Percentiles rank a stretch among this genome's conserved stretches.
These are phyloP conservation scores for Anseranas semipalmata DNA, from an alignment of 2,113 vertebrate genomes.

Conservation along the genomic window DNA sequence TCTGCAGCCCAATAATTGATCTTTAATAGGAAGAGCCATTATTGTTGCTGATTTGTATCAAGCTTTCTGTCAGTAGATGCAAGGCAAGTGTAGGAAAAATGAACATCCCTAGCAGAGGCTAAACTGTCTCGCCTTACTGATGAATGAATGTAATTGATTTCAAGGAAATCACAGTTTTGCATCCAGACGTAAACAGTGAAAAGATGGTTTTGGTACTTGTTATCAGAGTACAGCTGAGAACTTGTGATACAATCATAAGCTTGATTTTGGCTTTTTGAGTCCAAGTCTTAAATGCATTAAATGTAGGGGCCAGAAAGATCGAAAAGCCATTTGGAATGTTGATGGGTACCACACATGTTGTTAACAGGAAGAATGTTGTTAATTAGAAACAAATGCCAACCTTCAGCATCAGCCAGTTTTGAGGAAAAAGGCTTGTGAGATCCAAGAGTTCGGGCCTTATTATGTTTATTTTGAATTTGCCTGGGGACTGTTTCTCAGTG, in stretches of 20 bases:
- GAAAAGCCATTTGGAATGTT: background rate
- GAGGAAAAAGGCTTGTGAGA: background rate
- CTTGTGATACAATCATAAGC: background rate
- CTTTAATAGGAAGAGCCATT: background rate
- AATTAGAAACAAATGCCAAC: slow-evolving; percentile 5
- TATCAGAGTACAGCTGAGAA: background rate
- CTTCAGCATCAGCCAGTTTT: background rate
- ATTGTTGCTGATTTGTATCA: too few species aligned
- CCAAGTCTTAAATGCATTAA: background rate
- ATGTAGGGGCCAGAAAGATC: background rate
- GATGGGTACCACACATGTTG: background rate
- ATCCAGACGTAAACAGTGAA: background rate
- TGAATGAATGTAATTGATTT: background rate
- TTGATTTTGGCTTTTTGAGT: background rate
- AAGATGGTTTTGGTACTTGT: background rate
- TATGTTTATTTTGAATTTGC: background rate
- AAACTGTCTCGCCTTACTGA: background rate
- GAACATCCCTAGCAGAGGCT: background rate
- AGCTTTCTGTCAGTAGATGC: background rate
- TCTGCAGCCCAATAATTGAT: background rate
- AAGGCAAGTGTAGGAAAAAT: background rate
- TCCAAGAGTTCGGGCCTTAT: background rate
- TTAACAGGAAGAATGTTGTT: background rate
- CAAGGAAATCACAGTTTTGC: background rate
- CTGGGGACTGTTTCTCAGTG: background rate